Conservation (phyloP, 2,797 vertebrate genomes). For the Decapterus maruadsi region DNA sequence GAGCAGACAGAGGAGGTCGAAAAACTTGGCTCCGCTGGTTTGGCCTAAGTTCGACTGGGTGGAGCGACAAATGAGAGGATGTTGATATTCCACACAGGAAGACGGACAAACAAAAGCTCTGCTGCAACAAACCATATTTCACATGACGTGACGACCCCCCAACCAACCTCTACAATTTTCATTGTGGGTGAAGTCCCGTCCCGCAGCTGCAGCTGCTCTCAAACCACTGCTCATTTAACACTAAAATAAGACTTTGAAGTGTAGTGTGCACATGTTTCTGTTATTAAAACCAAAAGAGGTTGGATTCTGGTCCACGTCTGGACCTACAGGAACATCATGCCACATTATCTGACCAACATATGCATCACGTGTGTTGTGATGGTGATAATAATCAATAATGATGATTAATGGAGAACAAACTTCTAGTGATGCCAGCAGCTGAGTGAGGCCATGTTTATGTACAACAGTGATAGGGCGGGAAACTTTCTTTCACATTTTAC, state of each 20-base stretch:
- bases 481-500: too few relatives aligned
- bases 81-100: conserved; percentile 77
- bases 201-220: not conserved
- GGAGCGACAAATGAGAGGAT: conserved; percentile 68
- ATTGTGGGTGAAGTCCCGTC: not conserved
- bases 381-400: too few relatives aligned
- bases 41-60: conserved; percentile 38
- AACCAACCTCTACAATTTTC: not conserved
- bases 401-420: too few relatives aligned
- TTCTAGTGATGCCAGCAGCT: too few relatives aligned
- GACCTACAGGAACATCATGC: too few relatives aligned
- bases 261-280: too few relatives aligned
- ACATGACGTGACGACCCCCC: not conserved
- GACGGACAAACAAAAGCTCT: conserved; percentile 68
- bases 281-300: too few relatives aligned
- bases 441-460: too few relatives aligned
- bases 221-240: not conserved
- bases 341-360: too few relatives aligned
- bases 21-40: conserved; percentile 7
- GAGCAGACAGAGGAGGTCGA: not conserved
- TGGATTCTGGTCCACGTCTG: too few relatives aligned
- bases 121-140: conserved; percentile 27
- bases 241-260: not conserved
- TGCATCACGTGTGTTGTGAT: too few relatives aligned
- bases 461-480: too few relatives aligned